phyloP scores from a whole-genome alignment of 2,797 vertebrate genomes.

The Alauda arvensis region DNA sequence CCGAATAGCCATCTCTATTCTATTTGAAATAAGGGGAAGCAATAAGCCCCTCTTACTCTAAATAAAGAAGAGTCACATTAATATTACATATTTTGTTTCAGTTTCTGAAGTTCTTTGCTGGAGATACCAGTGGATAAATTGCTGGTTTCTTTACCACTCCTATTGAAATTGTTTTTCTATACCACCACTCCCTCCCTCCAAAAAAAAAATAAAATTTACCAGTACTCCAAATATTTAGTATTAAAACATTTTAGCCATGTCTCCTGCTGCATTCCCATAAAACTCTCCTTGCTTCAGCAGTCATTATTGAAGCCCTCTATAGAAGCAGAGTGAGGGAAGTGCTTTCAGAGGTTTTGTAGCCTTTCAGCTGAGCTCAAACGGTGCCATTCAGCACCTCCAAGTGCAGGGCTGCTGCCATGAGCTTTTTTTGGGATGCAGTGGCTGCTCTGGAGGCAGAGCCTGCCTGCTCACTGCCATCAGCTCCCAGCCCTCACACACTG shows the following conservation, averaged over 20 bases:
- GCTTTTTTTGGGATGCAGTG: conserved; percentile 40
- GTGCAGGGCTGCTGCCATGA: neutral
- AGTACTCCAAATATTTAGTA: neutral
- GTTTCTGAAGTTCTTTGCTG: neutral
- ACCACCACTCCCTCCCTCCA: rapidly evolving
- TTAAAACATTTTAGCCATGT: neutral
- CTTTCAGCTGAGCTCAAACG: neutral
- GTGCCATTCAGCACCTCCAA: neutral
- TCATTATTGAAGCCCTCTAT: rapidly evolving
- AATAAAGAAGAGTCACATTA: neutral
- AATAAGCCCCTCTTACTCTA: neutral
- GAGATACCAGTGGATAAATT: neutral
- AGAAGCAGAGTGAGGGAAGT: neutral
- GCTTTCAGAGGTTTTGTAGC: neutral
- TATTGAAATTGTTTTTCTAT: neutral
- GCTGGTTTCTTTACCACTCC: neutral
- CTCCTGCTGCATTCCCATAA: neutral
- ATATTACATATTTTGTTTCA: neutral
- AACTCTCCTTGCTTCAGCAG: neutral
- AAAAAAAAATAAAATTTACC: too few species aligned
- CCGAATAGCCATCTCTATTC: neutral
- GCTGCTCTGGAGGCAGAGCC: conserved; percentile 10
- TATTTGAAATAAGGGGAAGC: neutral
- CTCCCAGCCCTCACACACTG: conserved; percentile 58
- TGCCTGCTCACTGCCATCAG: conserved; percentile 25